Evolutionary conservation across 2,113 vertebrate genomes (phyloP).

Genomic region (Erpornis zantholeuca): DNA sequence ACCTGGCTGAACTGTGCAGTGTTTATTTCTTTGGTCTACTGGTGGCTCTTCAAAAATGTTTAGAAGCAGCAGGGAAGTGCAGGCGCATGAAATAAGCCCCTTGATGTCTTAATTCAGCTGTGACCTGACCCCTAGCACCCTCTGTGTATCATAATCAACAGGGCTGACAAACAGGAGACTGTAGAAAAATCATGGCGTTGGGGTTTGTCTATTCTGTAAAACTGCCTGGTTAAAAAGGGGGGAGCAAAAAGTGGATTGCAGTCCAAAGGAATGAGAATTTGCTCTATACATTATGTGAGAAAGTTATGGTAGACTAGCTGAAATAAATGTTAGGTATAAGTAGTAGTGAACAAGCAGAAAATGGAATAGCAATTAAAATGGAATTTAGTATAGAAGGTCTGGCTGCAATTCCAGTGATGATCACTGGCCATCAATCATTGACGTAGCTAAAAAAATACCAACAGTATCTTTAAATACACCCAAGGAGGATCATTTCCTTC

Average conservation of each 20-base stretch:
- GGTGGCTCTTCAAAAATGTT: not conserved
- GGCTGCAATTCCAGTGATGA: not conserved
- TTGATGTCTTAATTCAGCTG: not conserved
- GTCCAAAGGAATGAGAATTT: not conserved
- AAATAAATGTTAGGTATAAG: not conserved
- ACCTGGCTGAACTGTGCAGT: not conserved
- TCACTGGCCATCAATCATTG: not conserved
- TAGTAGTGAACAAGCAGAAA: not conserved
- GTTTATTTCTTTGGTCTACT: not conserved
- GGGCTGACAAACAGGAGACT: not conserved
- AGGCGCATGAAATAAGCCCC: not conserved
- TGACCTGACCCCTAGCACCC: not conserved
- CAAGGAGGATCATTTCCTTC: not conserved
- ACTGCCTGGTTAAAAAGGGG: not conserved
- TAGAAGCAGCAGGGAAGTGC: not conserved
- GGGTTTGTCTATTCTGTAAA: not conserved
- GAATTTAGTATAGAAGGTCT: not conserved
- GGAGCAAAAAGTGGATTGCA: not conserved
- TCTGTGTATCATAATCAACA: not conserved
- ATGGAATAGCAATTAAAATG: not conserved
- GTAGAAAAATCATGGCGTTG: not conserved
- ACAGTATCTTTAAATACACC: not conserved
- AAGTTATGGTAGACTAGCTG: not conserved
- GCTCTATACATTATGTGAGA: not conserved
- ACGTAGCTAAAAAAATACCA: not conserved